These are phyloP conservation scores for Sciurus niger DNA, from an alignment of 2,113 vertebrate species.

Conservation along the genomic window DNA sequence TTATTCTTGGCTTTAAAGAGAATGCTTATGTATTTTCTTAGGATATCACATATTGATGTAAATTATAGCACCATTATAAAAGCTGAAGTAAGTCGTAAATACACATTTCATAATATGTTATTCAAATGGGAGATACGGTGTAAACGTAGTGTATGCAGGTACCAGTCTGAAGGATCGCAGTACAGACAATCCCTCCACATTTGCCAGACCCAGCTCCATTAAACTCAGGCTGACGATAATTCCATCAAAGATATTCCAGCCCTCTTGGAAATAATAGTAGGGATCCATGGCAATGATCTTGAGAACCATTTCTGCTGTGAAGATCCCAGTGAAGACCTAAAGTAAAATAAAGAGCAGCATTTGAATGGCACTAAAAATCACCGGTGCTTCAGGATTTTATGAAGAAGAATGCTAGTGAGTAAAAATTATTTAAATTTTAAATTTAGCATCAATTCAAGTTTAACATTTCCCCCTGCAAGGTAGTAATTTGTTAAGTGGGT, in stretches of 20 bases:
- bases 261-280: conserved; percentile 97
- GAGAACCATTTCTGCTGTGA: conserved; percentile 98
- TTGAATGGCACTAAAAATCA: background rate
- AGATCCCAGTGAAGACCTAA: conserved; percentile 98
- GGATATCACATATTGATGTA: background rate
- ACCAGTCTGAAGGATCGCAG: conserved; percentile 98
- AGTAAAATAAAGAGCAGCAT: conserved; percentile 62
- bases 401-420: background rate
- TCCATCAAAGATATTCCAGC: conserved; percentile 99
- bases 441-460: background rate
- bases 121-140: background rate
- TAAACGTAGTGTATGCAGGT: conserved; percentile 79
- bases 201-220: conserved; percentile 93
- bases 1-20: conserved; percentile 12
- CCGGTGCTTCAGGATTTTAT: background rate
- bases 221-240: conserved; percentile 97
- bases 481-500: background rate
- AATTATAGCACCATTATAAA: conserved; percentile 52
- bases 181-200: conserved; percentile 93
- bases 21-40: conserved; percentile 33
- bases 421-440: conserved; percentile 21
- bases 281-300: conserved; percentile 98
- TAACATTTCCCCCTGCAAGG: background rate
- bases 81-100: background rate
- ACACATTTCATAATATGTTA: conserved; percentile 8